phyloP scores from a whole-genome alignment of 1,140 invertebrate genomes.

The Myzus persicae region DNA sequence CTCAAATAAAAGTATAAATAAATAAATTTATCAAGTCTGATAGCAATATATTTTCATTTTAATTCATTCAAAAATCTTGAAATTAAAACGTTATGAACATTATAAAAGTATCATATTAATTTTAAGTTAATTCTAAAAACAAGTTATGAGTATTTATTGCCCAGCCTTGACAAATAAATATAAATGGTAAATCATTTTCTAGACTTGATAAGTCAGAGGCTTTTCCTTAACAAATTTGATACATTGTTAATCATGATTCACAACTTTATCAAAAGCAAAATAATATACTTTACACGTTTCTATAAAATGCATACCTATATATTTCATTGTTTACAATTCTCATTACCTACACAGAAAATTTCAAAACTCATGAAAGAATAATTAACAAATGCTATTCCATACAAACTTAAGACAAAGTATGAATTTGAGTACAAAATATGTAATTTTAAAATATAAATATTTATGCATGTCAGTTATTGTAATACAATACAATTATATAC shows the following conservation, averaged over 20 bases:
- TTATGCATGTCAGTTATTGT: not conserved
- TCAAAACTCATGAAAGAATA: not conserved
- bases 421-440: not conserved
- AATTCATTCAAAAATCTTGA: not conserved
- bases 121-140: not conserved
- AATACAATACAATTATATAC: not conserved
- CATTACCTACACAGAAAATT: not conserved
- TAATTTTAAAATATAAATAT: slow-evolving; percentile 11
- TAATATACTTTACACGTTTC: not conserved
- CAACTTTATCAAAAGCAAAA: not conserved
- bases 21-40: not conserved
- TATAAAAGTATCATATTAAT: not conserved
- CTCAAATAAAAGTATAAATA: not conserved
- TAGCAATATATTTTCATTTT: not conserved
- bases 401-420: not conserved
- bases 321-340: not conserved
- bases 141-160: not conserved
- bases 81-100: not conserved
- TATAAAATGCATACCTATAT: not conserved
- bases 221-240: not conserved
- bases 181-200: not conserved
- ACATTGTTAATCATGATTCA: not conserved
- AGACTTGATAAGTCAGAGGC: not conserved
- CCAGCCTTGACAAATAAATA: not conserved
- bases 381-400: not conserved